phyloP scores from a whole-genome alignment of 2,797 vertebrate genomes.

The Eulemur coronatus region DNA sequence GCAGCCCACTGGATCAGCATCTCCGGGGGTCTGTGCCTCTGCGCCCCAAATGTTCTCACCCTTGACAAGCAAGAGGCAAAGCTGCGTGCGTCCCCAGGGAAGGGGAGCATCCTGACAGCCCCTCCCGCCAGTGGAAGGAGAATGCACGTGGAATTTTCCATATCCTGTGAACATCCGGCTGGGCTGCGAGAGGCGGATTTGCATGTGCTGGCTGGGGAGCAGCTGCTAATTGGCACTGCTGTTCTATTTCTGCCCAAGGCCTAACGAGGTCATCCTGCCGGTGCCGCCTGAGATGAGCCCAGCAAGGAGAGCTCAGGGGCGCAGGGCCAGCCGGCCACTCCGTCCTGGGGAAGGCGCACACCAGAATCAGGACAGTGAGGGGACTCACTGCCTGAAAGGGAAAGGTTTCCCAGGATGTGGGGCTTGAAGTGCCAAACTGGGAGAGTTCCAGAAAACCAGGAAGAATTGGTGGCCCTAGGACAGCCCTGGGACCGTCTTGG shows the following conservation, averaged over 20 bases:
- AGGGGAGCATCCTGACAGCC: neutral
- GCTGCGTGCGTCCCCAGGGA: neutral
- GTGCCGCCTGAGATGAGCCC: neutral
- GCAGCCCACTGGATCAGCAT: neutral
- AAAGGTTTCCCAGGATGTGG: neutral
- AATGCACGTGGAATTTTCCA: neutral
- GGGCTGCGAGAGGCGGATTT: neutral
- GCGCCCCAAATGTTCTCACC: rapidly evolving
- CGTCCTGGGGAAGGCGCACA: neutral
- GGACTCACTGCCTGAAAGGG: rapidly evolving
- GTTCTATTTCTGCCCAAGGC: conserved; percentile 32
- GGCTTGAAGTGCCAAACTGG: neutral
- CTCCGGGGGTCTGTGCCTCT: neutral
- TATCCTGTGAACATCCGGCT: neutral
- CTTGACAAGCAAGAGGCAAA: neutral
- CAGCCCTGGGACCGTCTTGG: rapidly evolving
- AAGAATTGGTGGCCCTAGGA: rapidly evolving
- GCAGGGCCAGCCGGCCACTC: neutral
- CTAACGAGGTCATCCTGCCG: conserved; percentile 4
- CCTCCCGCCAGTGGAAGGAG: rapidly evolving
- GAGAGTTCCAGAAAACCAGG: neutral
- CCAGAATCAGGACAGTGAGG: neutral
- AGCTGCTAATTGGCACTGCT: neutral
- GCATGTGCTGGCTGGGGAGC: neutral
- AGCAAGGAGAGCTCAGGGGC: neutral